Evolutionary conservation across 2,113 vertebrate genomes (phyloP).

Genomic region (Boleophthalmus pectinirostris): DNA sequence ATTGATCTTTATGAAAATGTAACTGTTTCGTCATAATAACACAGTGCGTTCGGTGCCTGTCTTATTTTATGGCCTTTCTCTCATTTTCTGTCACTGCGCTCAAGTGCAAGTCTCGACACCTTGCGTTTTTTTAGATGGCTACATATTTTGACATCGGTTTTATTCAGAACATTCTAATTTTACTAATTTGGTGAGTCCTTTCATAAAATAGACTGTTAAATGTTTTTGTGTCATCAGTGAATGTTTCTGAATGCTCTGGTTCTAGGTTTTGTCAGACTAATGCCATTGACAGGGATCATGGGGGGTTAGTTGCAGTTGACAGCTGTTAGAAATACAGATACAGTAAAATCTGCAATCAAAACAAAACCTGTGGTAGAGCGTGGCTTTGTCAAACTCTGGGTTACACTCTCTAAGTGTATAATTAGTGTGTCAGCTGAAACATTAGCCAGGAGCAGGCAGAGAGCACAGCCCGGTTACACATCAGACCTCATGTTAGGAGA

Average conservation of each 20-base stretch:
- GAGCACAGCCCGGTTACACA: conserved; percentile 21
- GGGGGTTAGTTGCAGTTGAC: conserved; percentile 41
- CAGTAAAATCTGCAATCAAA: conserved; percentile 40
- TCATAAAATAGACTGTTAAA: conserved; percentile 18
- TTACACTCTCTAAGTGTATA: conserved; percentile 42
- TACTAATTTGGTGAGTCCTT: background rate
- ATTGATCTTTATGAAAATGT: no score
- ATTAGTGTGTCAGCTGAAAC: conserved; percentile 57
- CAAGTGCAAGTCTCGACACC: background rate
- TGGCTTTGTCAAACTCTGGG: conserved; percentile 40
- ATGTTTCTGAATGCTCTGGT: conserved; percentile 21
- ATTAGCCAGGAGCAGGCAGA: conserved; percentile 38
- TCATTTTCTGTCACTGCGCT: background rate
- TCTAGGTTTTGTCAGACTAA: conserved; percentile 19
- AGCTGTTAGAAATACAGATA: conserved; percentile 61
- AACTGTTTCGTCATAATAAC: background rate
- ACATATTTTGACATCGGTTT: no score
- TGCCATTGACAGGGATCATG: conserved; percentile 20
- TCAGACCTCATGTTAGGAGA: conserved; percentile 12
- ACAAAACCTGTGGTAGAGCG: conserved; percentile 39
- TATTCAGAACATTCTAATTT: no score
- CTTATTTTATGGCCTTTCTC: background rate
- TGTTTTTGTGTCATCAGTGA: conserved; percentile 33
- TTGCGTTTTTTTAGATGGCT: no score
- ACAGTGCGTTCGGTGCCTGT: no score